phyloP scores from a whole-genome alignment of 2,113 vertebrate genomes.

The Onychorhynchus coronatus region DNA sequence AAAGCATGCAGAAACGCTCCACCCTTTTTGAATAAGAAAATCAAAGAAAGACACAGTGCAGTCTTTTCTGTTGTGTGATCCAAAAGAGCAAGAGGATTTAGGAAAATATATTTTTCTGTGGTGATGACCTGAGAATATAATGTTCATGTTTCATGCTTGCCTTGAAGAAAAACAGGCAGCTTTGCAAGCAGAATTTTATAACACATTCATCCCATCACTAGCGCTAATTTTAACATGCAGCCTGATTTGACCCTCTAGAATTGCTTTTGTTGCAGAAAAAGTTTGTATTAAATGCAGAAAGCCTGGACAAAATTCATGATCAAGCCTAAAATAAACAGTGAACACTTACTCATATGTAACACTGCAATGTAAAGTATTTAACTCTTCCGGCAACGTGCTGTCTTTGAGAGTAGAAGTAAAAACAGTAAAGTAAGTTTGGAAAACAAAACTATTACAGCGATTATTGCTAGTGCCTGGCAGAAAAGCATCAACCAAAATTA shows the following conservation, averaged over 20 bases:
- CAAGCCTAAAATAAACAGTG: background rate
- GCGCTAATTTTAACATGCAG: background rate
- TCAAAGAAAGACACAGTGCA: conserved; percentile 25
- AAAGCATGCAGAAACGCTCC: conserved; percentile 36
- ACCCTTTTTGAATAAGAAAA: conserved; percentile 58
- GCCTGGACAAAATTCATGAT: background rate
- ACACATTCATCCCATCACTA: background rate
- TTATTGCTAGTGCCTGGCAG: background rate
- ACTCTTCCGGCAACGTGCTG: background rate
- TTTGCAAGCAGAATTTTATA: background rate
- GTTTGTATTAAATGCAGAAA: background rate
- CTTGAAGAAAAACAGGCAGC: conserved; percentile 2
- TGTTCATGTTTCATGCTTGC: background rate
- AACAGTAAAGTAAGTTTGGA: background rate
- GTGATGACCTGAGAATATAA: conserved; percentile 8
- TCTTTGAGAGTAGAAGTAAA: background rate
- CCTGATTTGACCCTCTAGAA: conserved; percentile 35
- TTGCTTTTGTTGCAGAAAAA: background rate
- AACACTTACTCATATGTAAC: background rate
- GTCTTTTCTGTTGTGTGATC: conserved; percentile 27
- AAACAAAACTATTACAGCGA: background rate
- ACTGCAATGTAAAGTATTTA: conserved; percentile 2
- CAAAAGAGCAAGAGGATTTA: background rate
- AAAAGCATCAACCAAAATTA: conserved; percentile 9
- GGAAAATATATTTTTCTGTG: conserved; percentile 18